Conservation (phyloP, 2,888 invertebrate species). For the Cecidostiba fungosa region DNA sequence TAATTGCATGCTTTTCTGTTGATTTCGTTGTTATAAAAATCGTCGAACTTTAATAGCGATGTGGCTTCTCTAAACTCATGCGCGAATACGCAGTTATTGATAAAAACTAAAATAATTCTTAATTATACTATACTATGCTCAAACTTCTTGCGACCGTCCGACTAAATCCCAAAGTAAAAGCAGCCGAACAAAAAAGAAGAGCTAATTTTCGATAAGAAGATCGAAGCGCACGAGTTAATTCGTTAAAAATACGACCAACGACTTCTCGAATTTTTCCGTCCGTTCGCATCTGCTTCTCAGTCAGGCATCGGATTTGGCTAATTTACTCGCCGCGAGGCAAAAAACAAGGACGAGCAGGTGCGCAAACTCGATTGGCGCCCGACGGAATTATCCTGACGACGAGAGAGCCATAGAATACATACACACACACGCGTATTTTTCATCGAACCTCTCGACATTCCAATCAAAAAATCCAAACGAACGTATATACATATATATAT, state of each 20-base stretch:
- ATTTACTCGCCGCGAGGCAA: constrained; percentile 6
- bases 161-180: neutral
- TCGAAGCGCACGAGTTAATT: neutral
- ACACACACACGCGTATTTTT: neutral
- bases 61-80: too few species aligned
- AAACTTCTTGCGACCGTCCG: too few species aligned
- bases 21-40: too few species aligned
- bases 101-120: too few species aligned
- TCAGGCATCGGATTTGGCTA: constrained; percentile 11
- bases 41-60: too few species aligned
- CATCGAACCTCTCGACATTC: constrained; percentile 31
- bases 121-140: too few species aligned
- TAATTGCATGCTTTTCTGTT: neutral
- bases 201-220: neutral
- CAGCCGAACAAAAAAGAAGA: neutral
- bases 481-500: constrained; percentile 20
- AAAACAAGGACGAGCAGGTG: constrained; percentile 26
- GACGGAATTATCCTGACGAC: constrained; percentile 24
- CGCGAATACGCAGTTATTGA: too few species aligned
- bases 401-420: neutral
- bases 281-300: neutral
- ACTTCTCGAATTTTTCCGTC: constrained; percentile 18
- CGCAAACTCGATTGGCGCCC: constrained; percentile 19
- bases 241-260: constrained; percentile 30
- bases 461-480: constrained; percentile 55